A percentile compares a stretch with the other conserved stretches of the same genome.
These are phyloP conservation scores for Pomatorhinus ruficollis DNA, from an alignment of 2,113 vertebrate species.

Conservation along the genomic window DNA sequence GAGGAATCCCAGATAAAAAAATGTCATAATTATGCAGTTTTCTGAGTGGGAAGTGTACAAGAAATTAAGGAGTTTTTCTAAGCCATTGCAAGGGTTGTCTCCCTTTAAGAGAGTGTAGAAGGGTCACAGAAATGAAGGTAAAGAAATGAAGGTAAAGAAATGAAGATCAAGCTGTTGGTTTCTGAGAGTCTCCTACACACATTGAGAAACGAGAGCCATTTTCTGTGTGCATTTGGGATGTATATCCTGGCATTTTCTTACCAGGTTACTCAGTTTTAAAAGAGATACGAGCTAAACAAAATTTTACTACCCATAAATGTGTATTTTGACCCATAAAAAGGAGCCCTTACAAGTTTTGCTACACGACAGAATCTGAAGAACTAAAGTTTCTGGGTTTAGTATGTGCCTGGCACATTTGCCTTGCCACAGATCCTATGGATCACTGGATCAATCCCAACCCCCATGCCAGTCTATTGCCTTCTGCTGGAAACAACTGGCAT, in stretches of 20 bases:
- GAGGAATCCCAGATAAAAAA: background rate
- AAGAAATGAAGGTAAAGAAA: background rate
- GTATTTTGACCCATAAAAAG: background rate
- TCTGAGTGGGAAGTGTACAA: background rate
- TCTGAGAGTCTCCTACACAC: background rate
- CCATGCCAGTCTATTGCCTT: background rate
- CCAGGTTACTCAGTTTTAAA: background rate
- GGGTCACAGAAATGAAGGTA: background rate
- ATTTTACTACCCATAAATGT: background rate
- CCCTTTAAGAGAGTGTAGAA: background rate
- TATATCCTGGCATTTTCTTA: background rate
- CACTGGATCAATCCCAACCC: background rate
- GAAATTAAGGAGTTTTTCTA: background rate
- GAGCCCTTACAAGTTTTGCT: background rate
- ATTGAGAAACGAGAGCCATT: background rate
- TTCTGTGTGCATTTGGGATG: background rate
- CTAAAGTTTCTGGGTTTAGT: background rate
- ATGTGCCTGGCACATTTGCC: background rate
- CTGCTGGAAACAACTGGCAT: background rate
- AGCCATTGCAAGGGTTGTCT: background rate
- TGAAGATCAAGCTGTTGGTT: background rate
- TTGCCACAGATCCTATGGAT: background rate
- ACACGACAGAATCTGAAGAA: background rate
- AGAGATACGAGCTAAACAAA: background rate
- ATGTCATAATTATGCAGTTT: background rate